Percentiles rank a stretch among this genome's conserved stretches.
Conservation (phyloP, 2,888 invertebrate genomes). For the Cryptosula pallasiana region DNA sequence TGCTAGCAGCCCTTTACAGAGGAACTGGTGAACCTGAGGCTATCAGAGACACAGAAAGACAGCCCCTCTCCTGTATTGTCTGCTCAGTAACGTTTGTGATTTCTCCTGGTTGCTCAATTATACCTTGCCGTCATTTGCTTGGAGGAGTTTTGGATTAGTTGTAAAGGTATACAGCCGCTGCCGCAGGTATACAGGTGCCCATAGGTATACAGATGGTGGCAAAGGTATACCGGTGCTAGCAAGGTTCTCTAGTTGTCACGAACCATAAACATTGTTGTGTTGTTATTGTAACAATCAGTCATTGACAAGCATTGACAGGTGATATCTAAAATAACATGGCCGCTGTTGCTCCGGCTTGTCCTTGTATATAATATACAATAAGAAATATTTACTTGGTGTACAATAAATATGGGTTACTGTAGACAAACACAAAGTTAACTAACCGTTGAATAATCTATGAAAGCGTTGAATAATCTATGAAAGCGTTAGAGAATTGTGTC, state of each 20-base stretch:
- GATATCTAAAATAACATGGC: not conserved
- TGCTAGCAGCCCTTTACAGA: slow-evolving; percentile 63
- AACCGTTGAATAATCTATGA: not conserved
- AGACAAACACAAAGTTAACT: not conserved
- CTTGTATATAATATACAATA: not conserved
- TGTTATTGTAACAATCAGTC: not conserved
- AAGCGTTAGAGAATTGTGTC: not conserved
- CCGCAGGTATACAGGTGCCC: no score
- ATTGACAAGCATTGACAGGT: not conserved
- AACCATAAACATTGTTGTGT: no score
- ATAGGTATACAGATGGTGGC: no score
- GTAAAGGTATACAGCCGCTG: no score
- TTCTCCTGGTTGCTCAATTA: no score
- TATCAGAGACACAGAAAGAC: not conserved
- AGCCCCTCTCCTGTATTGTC: no score
- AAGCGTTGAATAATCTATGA: not conserved
- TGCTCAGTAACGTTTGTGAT: no score
- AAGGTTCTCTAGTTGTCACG: not conserved
- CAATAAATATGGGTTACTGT: not conserved
- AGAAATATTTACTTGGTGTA: not conserved
- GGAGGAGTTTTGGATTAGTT: no score
- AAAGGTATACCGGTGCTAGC: no score
- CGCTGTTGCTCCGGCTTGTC: not conserved
- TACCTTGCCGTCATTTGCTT: no score
- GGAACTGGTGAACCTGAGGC: slow-evolving; percentile 42